Evolutionary conservation across 2,888 invertebrate genomes (phyloP), one percentile per base, ranked within the genome.

Genomic region (Zele albiditarsus): DNA sequence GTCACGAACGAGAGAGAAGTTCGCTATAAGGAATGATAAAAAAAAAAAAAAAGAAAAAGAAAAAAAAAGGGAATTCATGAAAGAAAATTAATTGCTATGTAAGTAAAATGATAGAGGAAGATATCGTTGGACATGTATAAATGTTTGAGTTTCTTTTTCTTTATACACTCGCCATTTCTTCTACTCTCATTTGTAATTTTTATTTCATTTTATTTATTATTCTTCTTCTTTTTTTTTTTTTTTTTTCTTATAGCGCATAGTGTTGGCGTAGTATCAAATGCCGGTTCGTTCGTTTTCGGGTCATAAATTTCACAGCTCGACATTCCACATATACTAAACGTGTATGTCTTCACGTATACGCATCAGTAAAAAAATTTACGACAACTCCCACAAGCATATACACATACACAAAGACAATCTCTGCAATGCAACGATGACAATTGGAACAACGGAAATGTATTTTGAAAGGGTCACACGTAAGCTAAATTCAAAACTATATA

Each of bases 191-290:
- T 53, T 27, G 49, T 25, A 53, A 2, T 53, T 20, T 53, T 53
- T 53, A 10, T 53, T 53, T 53, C 20, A 8, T 20, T 23, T 28
- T 10, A n/a, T 31, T 33, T 31, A 14, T 60, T 28, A 16, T 27
- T 25, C 4, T 58, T 3, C 20, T 12, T 25, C 5, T 23, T 12
- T 58, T 20, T 2, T 53, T 20, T 49, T 14, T 14, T n/a, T 31
- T 25, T 63, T 68, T 65, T 75, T 75, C 68, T 75, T 72, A 75
- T 72, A 75, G 68, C 71, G 62, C 62, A 71, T 67, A 66, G 71
- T 72, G 60, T 75, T 75, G 75, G 75, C 75, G 71, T 53, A 3
- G 75, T 42, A 72, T 75, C 75, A 75, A 75, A 68, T 72, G 38
- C 60, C 66, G 42, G 66, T 66, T 58, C 58, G 46, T 71, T 46